phyloP scores from a whole-genome alignment of 2,888 invertebrate species.

The Fragum sueziense region DNA sequence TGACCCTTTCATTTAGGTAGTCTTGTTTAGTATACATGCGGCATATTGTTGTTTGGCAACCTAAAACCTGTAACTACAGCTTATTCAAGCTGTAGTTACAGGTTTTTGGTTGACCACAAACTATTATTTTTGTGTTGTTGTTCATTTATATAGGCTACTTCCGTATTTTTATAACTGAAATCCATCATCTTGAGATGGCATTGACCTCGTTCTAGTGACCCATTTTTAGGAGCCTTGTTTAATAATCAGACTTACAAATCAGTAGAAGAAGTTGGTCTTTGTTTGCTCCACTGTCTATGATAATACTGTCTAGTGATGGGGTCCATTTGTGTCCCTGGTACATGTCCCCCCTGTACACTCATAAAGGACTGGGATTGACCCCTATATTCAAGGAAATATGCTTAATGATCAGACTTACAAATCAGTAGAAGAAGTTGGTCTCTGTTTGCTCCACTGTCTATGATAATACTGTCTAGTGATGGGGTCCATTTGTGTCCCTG shows the following conservation, averaged over 20 bases:
- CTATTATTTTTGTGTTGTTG: constrained; percentile 36
- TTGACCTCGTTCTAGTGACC: too few relatives aligned
- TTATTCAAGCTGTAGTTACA: too few relatives aligned
- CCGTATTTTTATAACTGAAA: too few relatives aligned
- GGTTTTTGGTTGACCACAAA: too few relatives aligned
- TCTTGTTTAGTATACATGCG: too few relatives aligned
- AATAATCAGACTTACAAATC: constrained; percentile 11
- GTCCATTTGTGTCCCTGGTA: constrained; percentile 65
- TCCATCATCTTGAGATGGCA: too few relatives aligned
- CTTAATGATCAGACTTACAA: constrained; percentile 17
- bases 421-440: constrained; percentile 51
- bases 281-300: constrained; percentile 66
- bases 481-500: constrained; percentile 69
- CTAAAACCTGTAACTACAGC: too few relatives aligned
- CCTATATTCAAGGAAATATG: constrained; percentile 48
- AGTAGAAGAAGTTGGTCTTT: constrained; percentile 8
- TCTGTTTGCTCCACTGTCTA: constrained; percentile 63
- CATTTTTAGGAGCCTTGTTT: too few relatives aligned
- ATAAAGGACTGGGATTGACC: constrained; percentile 50
- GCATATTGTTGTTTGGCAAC: too few relatives aligned
- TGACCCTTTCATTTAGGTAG: constrained; percentile 63
- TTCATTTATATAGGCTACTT: too few relatives aligned
- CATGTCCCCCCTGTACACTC: constrained; percentile 36
- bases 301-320: constrained; percentile 74
- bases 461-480: constrained; percentile 74